These are phyloP conservation scores for Lycia hirtaria DNA, from an alignment of 2,888 invertebrate genomes.

Conservation along the genomic window DNA sequence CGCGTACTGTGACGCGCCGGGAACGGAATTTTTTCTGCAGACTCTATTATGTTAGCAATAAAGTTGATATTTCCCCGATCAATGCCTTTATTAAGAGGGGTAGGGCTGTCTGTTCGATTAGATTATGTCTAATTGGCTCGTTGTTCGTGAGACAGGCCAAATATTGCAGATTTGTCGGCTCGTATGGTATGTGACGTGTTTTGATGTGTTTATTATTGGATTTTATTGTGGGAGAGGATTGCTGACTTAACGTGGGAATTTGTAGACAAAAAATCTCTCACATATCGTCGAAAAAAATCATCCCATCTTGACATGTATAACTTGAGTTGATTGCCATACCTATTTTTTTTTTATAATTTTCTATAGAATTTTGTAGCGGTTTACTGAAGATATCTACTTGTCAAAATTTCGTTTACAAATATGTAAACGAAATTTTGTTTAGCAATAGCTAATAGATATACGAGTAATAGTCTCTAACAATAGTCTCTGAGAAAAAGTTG, in stretches of 20 bases:
- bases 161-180: slow-evolving; percentile 57
- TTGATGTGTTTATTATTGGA: slow-evolving; percentile 61
- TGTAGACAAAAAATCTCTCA: background rate
- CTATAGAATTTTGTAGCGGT: too few relatives aligned
- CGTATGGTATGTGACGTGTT: slow-evolving; percentile 62
- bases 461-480: too few relatives aligned
- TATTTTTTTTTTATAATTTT: too few relatives aligned
- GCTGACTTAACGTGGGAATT: slow-evolving; percentile 57
- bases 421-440: too few relatives aligned
- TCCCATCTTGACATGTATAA: too few relatives aligned
- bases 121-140: slow-evolving; percentile 64
- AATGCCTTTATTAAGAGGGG: slow-evolving; percentile 35
- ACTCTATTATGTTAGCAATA: slow-evolving; percentile 13
- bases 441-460: too few relatives aligned
- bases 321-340: too few relatives aligned
- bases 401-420: too few relatives aligned
- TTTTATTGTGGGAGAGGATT: slow-evolving; percentile 36
- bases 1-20: too few relatives aligned
- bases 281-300: too few relatives aligned
- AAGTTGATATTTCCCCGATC: slow-evolving; percentile 20
- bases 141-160: slow-evolving; percentile 62
- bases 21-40: background rate
- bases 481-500: too few relatives aligned
- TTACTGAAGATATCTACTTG: too few relatives aligned
- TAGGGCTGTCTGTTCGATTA: slow-evolving; percentile 37